phyloP scores from a whole-genome alignment of 2,888 invertebrate genomes.

The Drosophila planitibia region DNA sequence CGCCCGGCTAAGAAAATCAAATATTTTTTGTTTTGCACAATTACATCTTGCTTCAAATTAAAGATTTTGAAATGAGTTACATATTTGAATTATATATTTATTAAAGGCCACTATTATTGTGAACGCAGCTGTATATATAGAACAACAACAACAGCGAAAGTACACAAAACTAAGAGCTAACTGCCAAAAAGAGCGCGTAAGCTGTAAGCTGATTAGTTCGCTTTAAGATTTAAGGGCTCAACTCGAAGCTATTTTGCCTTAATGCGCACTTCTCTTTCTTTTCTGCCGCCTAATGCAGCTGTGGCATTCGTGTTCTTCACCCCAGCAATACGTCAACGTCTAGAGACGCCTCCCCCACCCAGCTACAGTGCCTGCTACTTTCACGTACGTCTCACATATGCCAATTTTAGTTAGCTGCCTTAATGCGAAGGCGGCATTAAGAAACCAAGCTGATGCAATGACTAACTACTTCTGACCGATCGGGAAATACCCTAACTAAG shows the following conservation, averaged over 20 bases:
- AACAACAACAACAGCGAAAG: not conserved
- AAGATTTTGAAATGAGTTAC: not conserved
- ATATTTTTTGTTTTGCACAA: no score
- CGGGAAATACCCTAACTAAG: constrained; percentile 7
- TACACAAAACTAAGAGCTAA: not conserved
- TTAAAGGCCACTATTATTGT: not conserved
- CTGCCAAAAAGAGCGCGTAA: constrained; percentile 9
- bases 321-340: constrained; percentile 21
- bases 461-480: not conserved
- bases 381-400: constrained; percentile 27
- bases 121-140: not conserved
- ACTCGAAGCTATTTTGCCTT: constrained; percentile 20
- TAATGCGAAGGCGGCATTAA: not conserved
- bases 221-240: constrained; percentile 1
- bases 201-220: constrained; percentile 50
- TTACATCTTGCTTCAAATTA: not conserved
- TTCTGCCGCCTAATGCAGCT: not conserved
- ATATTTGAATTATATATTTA: not conserved
- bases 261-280: constrained; percentile 17
- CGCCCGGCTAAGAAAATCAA: no score
- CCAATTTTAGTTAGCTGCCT: constrained; percentile 25
- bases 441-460: not conserved
- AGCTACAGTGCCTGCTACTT: not conserved
- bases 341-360: not conserved
- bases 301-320: constrained; percentile 20